Conservation (phyloP, 2,113 vertebrate species). For the Hippoglossus stenolepis region DNA sequence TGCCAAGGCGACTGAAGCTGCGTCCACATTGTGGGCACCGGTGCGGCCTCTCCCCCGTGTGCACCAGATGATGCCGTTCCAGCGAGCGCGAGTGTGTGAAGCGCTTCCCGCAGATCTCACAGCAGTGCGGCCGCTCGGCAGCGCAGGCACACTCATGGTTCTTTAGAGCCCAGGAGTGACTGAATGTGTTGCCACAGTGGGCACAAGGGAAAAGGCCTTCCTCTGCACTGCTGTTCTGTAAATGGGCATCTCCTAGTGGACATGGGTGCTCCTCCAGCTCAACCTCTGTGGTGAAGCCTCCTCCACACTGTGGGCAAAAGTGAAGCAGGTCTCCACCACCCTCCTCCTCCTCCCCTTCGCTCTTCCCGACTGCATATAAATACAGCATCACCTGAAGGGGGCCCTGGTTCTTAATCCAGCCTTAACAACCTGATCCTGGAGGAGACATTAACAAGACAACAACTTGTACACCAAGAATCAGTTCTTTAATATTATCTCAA, state of each 20-base stretch:
- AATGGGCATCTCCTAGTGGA: constrained; percentile 70
- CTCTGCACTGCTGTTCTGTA: constrained; percentile 68
- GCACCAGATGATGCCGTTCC: constrained; percentile 93
- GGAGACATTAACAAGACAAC: too few species aligned
- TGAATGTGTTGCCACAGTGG: constrained; percentile 88
- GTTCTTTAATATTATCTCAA: too few species aligned
- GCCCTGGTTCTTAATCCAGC: too few species aligned
- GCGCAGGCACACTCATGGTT: constrained; percentile 90
- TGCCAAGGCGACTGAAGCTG: constrained; percentile 85
- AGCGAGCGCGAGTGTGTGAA: constrained; percentile 93
- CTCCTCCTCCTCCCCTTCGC: constrained; percentile 72
- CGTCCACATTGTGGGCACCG: constrained; percentile 83
- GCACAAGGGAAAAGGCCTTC: constrained; percentile 84
- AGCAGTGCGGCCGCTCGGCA: constrained; percentile 90
- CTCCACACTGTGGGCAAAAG: constrained; percentile 81
- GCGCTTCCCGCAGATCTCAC: constrained; percentile 90
- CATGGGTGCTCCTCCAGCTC: constrained; percentile 83
- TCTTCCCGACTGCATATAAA: constrained; percentile 75
- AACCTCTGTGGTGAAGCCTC: constrained; percentile 74
- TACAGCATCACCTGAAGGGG: too few species aligned
- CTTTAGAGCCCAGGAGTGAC: constrained; percentile 89
- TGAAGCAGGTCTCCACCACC: constrained; percentile 75
- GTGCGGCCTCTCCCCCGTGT: constrained; percentile 88
- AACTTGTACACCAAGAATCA: too few species aligned
- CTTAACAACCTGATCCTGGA: too few species aligned